phyloP scores from a whole-genome alignment of 2,888 invertebrate species.

The Pachymerium ferrugineum region DNA sequence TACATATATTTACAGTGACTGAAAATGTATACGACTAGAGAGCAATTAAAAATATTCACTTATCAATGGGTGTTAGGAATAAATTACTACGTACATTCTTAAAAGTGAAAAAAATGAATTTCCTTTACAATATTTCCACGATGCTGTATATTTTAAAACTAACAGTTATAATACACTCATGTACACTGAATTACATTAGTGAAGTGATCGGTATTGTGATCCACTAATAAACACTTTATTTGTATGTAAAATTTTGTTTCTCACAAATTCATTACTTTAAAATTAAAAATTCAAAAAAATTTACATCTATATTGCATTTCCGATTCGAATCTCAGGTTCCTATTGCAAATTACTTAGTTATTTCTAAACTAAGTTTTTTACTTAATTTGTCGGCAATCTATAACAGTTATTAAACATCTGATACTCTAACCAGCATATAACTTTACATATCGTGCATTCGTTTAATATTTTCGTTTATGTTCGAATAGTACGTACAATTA shows the following conservation, averaged over 20 bases:
- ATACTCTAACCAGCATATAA: background rate
- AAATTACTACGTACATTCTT: background rate
- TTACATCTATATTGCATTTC: no score
- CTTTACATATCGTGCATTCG: background rate
- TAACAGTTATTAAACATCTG: conserved; percentile 6
- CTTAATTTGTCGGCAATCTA: background rate
- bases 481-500: background rate
- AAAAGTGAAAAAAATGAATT: background rate
- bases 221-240: no score
- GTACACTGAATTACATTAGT: background rate
- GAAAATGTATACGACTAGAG: background rate
- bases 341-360: background rate
- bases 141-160: background rate
- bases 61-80: no score
- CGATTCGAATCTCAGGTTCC: no score
- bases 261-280: no score
- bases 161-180: background rate
- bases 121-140: background rate
- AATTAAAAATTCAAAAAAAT: no score
- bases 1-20: background rate
- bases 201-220: no score
- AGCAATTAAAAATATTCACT: background rate
- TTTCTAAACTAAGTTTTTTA: background rate
- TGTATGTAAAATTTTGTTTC: no score
- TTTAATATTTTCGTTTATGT: background rate